These are phyloP conservation scores for Hylaeus anthracinus DNA, from an alignment of 1,140 invertebrate genomes.

Conservation along the genomic window DNA sequence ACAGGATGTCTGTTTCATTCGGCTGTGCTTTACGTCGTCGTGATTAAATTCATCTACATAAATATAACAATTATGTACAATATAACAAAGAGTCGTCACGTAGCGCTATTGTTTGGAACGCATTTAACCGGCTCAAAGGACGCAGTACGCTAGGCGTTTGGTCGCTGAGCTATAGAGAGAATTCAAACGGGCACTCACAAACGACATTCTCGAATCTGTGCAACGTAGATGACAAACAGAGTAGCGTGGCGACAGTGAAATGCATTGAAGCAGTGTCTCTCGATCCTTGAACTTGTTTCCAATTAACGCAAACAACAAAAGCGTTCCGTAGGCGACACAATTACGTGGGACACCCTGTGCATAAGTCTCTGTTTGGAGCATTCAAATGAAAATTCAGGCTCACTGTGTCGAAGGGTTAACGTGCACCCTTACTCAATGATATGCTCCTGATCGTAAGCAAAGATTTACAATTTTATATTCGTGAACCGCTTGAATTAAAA, in stretches of 20 bases:
- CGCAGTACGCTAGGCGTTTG: neutral
- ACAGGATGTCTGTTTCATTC: neutral
- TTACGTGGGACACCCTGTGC: too few species aligned
- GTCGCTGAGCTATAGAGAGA: neutral
- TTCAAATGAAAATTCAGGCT: too few species aligned
- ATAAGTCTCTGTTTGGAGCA: too few species aligned
- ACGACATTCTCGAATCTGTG: neutral
- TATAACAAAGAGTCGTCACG: neutral
- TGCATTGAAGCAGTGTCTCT: neutral
- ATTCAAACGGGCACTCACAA: neutral
- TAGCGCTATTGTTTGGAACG: neutral
- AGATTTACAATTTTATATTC: too few species aligned
- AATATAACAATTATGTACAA: constrained; percentile 34
- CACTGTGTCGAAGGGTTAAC: too few species aligned
- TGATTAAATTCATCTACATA: constrained; percentile 9
- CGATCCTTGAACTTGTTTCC: neutral
- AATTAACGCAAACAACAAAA: too few species aligned
- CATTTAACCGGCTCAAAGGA: neutral
- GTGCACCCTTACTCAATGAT: too few species aligned
- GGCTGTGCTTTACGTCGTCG: constrained; percentile 4
- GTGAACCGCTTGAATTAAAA: too few species aligned
- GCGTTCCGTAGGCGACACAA: too few species aligned
- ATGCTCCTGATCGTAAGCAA: too few species aligned
- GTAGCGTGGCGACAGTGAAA: neutral
- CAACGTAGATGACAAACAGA: neutral